Evolutionary conservation across 35 echinoderm and acorn worm species (phyloP), one percentile per base, ranked within the genome.

Genomic region (Apostichopus japonicus): DNA sequence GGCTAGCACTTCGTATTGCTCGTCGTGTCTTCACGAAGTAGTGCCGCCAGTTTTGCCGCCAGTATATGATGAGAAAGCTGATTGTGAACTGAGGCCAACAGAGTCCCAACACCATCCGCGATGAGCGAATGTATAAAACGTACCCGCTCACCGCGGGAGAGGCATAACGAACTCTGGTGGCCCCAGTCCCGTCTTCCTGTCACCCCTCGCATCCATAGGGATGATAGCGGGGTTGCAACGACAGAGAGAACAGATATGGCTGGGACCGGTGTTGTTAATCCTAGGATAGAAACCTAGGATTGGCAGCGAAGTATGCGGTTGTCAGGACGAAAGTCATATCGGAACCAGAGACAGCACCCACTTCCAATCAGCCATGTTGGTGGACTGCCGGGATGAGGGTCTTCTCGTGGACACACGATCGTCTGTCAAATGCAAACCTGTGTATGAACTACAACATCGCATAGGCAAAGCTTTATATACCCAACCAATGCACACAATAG

Each of bases 261-360:
- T 54, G 79, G 79, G 54, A 83, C 79, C 79, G 79, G 79, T 83
- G 44, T 67, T 67, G 63, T 67, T 67, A 54, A 83, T 83, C 79
- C 54, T 55, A 54, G 51, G 54, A 7, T 83, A 52, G 79, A 83
- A 83, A 83, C 51, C 54, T 52, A 83, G 79, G 54, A 14, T 44
- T 52, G 16, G 54, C 15, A 83, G 79, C 79, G 79, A 83, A 83
- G 79, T 83, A 83, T 52, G 79, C 79, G 51, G 25, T 54, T 83
- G 44, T 53, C 51, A 83, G 6, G 17, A 83, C 54, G 44, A 83
- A 17, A 54, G 79, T 83, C 63, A 19, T 15, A 7, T 54, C 79
- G 79, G 79, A n/a, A 52, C 79, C 1, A 52, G 79, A 52, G 79
- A 83, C 24, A 83, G 79, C 51, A 83, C 79, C 79, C 79, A 55